Percentiles rank a stretch among this genome's conserved stretches.
Evolutionary conservation across 2,888 invertebrate species (phyloP).

Genomic region (Orchesella flavescens): DNA sequence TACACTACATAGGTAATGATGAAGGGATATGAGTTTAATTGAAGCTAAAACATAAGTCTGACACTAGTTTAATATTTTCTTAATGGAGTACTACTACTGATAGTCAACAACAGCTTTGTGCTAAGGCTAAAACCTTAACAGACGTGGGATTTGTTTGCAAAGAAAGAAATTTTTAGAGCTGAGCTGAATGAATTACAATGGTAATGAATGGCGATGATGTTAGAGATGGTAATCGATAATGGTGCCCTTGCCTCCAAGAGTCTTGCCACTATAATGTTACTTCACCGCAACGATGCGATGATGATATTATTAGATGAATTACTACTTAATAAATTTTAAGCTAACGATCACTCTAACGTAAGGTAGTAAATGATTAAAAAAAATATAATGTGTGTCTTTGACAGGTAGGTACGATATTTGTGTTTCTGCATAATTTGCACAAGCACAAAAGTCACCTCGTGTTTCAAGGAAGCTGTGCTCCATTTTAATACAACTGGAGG

Average conservation of each 20-base stretch:
- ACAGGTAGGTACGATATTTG: neutral
- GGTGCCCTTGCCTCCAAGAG: constrained; percentile 35
- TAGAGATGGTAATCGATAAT: constrained; percentile 37
- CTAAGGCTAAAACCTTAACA: too few relatives aligned
- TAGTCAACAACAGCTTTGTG: too few relatives aligned
- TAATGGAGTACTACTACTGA: too few relatives aligned
- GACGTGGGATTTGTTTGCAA: neutral
- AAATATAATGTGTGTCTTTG: neutral
- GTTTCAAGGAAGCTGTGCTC: constrained; percentile 19
- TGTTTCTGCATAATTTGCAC: neutral
- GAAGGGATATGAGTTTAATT: too few relatives aligned
- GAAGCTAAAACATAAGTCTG: too few relatives aligned
- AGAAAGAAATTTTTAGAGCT: neutral
- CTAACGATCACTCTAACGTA: neutral
- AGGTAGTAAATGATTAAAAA: neutral
- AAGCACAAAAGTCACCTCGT: neutral
- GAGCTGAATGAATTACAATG: constrained; percentile 12
- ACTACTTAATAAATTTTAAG: neutral
- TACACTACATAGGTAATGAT: too few relatives aligned
- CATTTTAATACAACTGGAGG: constrained; percentile 34
- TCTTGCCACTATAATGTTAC: neutral
- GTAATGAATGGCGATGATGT: constrained; percentile 10
- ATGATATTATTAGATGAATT: too few relatives aligned
- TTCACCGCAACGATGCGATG: neutral
- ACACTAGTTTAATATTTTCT: too few relatives aligned